These are phyloP conservation scores for Campoplex nolae DNA, from an alignment of 2,888 invertebrate species.

Conservation along the genomic window DNA sequence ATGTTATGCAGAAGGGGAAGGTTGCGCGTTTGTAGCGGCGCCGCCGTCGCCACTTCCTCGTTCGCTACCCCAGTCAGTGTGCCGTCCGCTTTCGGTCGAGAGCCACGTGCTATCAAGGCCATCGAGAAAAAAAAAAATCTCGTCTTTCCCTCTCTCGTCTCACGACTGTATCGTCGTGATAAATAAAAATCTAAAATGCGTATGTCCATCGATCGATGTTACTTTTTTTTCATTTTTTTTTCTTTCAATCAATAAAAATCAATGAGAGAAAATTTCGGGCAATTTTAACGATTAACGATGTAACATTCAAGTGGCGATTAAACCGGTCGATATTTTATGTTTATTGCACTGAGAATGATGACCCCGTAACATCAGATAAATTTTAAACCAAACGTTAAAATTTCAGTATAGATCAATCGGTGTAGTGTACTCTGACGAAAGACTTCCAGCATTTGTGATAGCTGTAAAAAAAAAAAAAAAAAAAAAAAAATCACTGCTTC, in stretches of 20 bases:
- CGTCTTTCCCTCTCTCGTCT: slow-evolving; percentile 30
- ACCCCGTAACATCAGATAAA: not conserved
- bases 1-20: slow-evolving; percentile 65
- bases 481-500: slow-evolving; percentile 7
- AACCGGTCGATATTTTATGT: slow-evolving; percentile 4
- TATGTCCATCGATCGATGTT: not conserved
- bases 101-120: slow-evolving; percentile 75
- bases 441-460: not conserved
- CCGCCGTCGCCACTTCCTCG: slow-evolving; percentile 75
- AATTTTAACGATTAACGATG: slow-evolving; percentile 41
- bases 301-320: slow-evolving; percentile 21
- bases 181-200: not conserved
- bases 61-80: slow-evolving; percentile 76
- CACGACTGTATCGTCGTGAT: slow-evolving; percentile 28
- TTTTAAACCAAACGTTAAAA: not conserved
- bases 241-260: not conserved
- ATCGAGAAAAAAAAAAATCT: slow-evolving; percentile 28
- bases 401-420: not conserved
- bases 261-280: slow-evolving; percentile 1
- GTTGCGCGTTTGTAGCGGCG: slow-evolving; percentile 79
- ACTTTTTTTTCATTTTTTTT: not conserved
- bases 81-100: slow-evolving; percentile 82
- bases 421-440: not conserved
- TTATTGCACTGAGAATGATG: slow-evolving; percentile 9
- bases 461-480: slow-evolving; percentile 4